Percentiles rank a stretch among this genome's conserved stretches.
Conservation (phyloP, 2,113 vertebrate species). For the Heliornis fulica region DNA sequence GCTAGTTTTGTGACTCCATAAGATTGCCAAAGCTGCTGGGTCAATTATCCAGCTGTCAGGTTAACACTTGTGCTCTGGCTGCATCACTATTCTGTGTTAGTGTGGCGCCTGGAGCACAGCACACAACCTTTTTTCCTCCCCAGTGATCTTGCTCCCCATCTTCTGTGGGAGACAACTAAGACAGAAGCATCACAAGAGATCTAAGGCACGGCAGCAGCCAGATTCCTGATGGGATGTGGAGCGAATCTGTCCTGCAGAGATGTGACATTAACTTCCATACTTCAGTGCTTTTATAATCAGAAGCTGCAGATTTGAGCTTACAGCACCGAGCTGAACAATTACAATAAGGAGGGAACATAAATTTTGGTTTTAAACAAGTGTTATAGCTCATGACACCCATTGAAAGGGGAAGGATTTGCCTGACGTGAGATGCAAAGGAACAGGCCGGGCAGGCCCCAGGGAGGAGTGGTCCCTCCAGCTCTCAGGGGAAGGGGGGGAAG, state of each 20-base stretch:
- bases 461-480: neutral
- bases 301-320: constrained; percentile 5
- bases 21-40: neutral
- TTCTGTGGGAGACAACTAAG: neutral
- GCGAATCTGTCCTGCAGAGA: neutral
- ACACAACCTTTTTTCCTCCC: neutral
- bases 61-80: neutral
- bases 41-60: constrained; percentile 6
- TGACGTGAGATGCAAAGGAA: neutral
- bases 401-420: neutral
- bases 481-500: neutral
- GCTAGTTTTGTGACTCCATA: neutral
- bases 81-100: neutral
- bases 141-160: neutral
- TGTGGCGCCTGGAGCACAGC: neutral
- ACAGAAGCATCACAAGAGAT: neutral
- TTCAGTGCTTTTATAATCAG: neutral
- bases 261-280: neutral
- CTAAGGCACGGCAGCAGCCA: neutral
- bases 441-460: neutral
- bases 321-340: neutral
- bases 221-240: neutral
- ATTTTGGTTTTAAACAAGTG: neutral
- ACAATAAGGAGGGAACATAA: neutral
- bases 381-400: neutral